Conservation (phyloP, 1,140 invertebrate species). For the Drosophila subpulchrella region DNA sequence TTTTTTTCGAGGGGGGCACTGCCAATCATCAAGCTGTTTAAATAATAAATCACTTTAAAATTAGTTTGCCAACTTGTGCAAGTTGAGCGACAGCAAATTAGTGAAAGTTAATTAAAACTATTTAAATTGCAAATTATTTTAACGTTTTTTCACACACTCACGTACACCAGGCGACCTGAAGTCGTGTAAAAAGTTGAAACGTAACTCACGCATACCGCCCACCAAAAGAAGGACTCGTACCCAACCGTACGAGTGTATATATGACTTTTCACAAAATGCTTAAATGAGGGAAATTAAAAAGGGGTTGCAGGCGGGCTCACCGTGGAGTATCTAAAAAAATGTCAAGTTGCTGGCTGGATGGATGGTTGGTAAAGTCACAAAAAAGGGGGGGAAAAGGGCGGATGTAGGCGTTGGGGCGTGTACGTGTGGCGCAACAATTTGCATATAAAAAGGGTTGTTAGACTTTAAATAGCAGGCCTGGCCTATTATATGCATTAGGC, state of each 20-base stretch:
- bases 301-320: conserved; percentile 15
- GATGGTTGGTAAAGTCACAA: conserved; percentile 14
- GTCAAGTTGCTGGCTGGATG: conserved; percentile 59
- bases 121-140: conserved; percentile 83
- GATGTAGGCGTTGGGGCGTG: conserved; percentile 52
- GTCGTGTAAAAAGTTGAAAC: conserved; percentile 58
- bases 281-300: conserved; percentile 77
- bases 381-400: background rate
- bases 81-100: conserved; percentile 78
- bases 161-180: conserved; percentile 9
- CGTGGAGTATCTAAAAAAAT: conserved; percentile 66
- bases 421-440: conserved; percentile 79
- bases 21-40: conserved; percentile 78
- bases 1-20: conserved; percentile 36
- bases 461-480: conserved; percentile 78
- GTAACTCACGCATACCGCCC: conserved; percentile 41
- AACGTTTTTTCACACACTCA: conserved; percentile 62
- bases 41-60: conserved; percentile 84
- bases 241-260: conserved; percentile 25
- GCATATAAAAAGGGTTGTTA: conserved; percentile 83
- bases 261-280: conserved; percentile 65
- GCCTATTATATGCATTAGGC: conserved; percentile 81
- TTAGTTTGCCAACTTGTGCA: conserved; percentile 79
- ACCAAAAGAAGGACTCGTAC: conserved; percentile 20
- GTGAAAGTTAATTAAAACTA: conserved; percentile 83